Conservation (phyloP, 1,140 invertebrate genomes). For the Penaeus vannamei region DNA sequence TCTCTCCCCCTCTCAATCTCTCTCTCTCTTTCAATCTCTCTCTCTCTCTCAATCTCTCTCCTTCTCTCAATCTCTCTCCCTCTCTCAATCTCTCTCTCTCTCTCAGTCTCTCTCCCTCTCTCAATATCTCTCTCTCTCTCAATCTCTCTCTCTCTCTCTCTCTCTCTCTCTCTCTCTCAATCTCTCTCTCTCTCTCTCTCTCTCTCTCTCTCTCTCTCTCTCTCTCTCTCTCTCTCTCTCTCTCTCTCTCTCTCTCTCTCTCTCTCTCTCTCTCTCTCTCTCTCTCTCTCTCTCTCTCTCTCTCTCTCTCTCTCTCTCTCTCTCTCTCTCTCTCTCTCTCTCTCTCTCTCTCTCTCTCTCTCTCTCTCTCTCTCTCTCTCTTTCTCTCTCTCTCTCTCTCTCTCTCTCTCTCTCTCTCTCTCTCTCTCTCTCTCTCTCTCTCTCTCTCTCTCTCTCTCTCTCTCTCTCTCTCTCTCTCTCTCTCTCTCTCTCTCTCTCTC, state of each 20-base stretch:
- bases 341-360: no score
- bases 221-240: not conserved
- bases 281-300: no score
- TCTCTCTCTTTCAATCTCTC: slow-evolving; percentile 31
- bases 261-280: not conserved
- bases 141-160: slow-evolving; percentile 27
- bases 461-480: no score
- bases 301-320: no score
- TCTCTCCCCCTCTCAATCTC: slow-evolving; percentile 29
- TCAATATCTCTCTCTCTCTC: slow-evolving; percentile 30
- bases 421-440: no score
- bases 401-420: no score
- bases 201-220: not conserved
- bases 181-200: not conserved
- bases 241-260: not conserved
- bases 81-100: slow-evolving; percentile 36
- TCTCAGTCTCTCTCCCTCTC: slow-evolving; percentile 32
- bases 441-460: no score
- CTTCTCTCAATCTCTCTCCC: slow-evolving; percentile 27
- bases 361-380: no score
- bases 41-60: slow-evolving; percentile 30
- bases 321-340: no score
- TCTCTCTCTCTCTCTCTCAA: slow-evolving; percentile 22
- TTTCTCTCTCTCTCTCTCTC: no score
- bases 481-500: no score